These are phyloP conservation scores for Tryphoninae sp. DNA, from an alignment of 2,888 invertebrate species.

Conservation along the genomic window DNA sequence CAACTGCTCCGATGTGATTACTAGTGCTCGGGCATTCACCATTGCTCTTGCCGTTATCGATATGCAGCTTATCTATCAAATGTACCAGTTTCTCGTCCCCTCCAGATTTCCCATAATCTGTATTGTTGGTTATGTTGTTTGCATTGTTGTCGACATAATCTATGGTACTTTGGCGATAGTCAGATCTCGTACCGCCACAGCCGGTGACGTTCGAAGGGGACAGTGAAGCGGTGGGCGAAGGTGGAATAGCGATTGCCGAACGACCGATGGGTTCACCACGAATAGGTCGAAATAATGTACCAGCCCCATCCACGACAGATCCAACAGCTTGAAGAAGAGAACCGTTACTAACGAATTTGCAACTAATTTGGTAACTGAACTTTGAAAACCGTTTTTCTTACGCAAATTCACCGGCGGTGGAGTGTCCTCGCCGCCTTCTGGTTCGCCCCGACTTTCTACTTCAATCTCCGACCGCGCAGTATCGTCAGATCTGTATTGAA, in stretches of 20 bases:
- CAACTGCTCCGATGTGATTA: conserved; percentile 74
- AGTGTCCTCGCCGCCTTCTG: conserved; percentile 81
- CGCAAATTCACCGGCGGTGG: conserved; percentile 75
- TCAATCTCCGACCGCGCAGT: conserved; percentile 85
- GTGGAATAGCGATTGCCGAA: conserved; percentile 69
- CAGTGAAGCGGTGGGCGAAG: conserved; percentile 74
- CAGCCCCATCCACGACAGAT: conserved; percentile 70
- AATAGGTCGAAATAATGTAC: conserved; percentile 78
- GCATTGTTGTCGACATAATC: conserved; percentile 82
- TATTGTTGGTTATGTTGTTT: conserved; percentile 75
- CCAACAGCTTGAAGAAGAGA: conserved; percentile 45
- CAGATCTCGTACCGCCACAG: conserved; percentile 77
- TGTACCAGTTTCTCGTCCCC: conserved; percentile 75
- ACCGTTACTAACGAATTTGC: neutral
- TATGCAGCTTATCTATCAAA: conserved; percentile 76
- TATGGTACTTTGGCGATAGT: conserved; percentile 79
- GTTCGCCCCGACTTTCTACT: conserved; percentile 81
- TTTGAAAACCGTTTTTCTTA: conserved; percentile 65
- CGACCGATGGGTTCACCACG: conserved; percentile 76
- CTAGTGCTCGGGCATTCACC: conserved; percentile 69
- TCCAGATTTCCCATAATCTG: conserved; percentile 71
- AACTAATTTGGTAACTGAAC: neutral
- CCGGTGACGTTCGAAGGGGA: conserved; percentile 78
- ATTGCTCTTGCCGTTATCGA: conserved; percentile 73
- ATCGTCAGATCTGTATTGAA: conserved; percentile 86